Percentiles rank a stretch among this genome's conserved stretches.
Evolutionary conservation across 2,888 invertebrate genomes (phyloP).

Genomic region (Lepidocyrtinus sp.): DNA sequence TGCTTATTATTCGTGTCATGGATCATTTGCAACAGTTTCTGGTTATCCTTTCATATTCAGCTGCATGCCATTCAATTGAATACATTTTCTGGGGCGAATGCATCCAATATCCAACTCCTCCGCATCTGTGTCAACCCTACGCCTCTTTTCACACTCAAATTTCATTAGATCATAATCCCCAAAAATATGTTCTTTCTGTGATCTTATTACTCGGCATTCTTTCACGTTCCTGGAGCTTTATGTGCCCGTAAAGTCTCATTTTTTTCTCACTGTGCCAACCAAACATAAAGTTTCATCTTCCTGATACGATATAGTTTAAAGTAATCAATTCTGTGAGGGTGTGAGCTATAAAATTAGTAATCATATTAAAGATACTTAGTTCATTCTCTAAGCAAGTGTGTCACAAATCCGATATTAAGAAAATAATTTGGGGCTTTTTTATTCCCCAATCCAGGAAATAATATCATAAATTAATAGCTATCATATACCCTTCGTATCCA

Average conservation of each 20-base stretch:
- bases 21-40: constrained; percentile 29
- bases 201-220: constrained; percentile 46
- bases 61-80: no score
- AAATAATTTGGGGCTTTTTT: not conserved
- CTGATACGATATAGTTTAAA: not conserved
- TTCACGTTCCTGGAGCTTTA: no score
- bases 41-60: not conserved
- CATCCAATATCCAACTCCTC: no score
- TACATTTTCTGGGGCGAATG: no score
- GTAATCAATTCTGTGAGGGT: not conserved
- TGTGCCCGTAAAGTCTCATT: no score
- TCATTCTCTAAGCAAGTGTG: constrained; percentile 8
- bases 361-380: no score
- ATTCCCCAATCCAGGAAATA: not conserved
- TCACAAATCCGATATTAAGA: not conserved
- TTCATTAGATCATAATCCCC: constrained; percentile 29
- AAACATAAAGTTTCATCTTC: not conserved
- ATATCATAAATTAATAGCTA: not conserved
- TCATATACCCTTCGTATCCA: not conserved
- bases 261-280: not conserved
- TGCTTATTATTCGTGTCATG: not conserved
- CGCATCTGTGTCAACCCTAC: not conserved
- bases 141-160: constrained; percentile 21
- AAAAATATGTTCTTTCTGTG: constrained; percentile 1
- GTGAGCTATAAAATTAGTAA: no score